These are phyloP conservation scores for Styela clava DNA, from an alignment of 23 tunicate species.

Conservation along the genomic window DNA sequence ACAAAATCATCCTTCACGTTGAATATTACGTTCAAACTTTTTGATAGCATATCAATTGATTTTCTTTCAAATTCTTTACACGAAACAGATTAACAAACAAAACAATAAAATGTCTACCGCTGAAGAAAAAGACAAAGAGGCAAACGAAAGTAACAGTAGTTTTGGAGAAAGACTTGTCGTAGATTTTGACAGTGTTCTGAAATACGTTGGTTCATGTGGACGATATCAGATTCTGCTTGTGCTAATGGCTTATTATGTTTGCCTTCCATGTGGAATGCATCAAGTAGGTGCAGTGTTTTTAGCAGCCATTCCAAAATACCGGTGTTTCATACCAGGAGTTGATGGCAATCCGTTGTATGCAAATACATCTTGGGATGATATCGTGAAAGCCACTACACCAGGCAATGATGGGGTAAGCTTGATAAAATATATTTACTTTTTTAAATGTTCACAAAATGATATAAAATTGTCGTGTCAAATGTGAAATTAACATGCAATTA, in stretches of 20 bases:
- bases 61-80: no score
- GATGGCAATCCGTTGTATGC: constrained; percentile 1
- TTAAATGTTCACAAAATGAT: no score
- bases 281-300: constrained; percentile 87
- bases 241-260: constrained; percentile 61
- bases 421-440: neutral
- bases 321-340: constrained; percentile 46
- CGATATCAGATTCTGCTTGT: constrained; percentile 73
- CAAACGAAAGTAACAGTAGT: neutral
- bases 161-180: neutral
- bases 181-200: constrained; percentile 62
- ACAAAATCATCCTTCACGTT: no score
- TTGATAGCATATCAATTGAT: no score
- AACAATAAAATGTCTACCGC: neutral
- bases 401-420: neutral
- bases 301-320: constrained; percentile 60
- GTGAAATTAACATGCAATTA: no score
- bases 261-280: constrained; percentile 75
- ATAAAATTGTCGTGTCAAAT: neutral
- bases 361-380: constrained; percentile 9
- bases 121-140: constrained; percentile 5
- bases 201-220: constrained; percentile 70
- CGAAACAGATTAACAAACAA: no score
- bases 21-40: no score
- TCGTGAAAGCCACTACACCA: constrained; percentile 7